Conservation (phyloP, 2,797 vertebrate species). For the Xerus rutilus region DNA sequence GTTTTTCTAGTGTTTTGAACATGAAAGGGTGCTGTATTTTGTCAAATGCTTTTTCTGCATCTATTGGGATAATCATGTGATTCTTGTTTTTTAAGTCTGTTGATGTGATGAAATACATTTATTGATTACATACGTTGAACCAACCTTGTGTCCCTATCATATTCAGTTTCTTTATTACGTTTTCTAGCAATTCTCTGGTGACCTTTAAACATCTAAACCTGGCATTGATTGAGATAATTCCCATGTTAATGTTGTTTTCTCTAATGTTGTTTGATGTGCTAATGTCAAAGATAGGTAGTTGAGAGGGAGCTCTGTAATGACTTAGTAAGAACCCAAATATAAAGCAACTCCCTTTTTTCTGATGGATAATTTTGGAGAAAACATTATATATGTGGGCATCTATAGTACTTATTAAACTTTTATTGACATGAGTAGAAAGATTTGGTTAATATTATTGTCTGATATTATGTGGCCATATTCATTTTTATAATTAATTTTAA, state of each 20-base stretch:
- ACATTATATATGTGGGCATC: background rate
- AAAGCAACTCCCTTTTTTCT: slow-evolving; percentile 35
- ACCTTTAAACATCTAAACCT: slow-evolving; percentile 1
- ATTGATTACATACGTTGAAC: too few species aligned
- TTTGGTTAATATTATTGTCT: background rate
- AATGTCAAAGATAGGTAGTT: background rate
- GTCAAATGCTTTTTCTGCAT: too few species aligned
- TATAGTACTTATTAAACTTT: background rate
- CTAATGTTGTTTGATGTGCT: background rate
- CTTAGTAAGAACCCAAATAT: background rate
- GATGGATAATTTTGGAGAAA: slow-evolving; percentile 27
- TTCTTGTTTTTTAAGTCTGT: too few species aligned
- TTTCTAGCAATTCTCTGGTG: background rate
- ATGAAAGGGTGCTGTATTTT: too few species aligned
- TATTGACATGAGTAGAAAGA: background rate
- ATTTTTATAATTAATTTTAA: slow-evolving; percentile 10
- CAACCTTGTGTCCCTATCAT: too few species aligned
- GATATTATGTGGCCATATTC: background rate
- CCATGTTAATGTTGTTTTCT: background rate
- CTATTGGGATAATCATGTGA: too few species aligned
- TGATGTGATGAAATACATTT: too few species aligned
- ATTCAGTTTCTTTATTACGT: background rate
- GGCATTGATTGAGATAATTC: background rate
- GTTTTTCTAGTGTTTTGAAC: too few species aligned
- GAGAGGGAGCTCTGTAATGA: background rate